Evolutionary conservation across 2,888 invertebrate genomes (phyloP).

Genomic region (Caenorhabditis becei): DNA sequence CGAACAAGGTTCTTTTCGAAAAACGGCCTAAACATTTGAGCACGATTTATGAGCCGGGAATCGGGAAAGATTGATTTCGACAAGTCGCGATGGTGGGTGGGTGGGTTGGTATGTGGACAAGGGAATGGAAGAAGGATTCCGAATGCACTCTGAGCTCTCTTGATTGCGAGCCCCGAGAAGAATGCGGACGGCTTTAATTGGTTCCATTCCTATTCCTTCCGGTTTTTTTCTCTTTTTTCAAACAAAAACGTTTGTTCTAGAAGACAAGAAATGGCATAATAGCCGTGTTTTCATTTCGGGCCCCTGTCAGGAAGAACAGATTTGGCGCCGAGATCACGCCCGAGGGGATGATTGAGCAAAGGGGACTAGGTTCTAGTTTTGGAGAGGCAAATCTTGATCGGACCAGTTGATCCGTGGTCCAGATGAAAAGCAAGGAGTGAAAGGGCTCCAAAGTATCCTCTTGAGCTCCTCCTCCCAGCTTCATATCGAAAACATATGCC

Average conservation of each 20-base stretch:
- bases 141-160: slow-evolving; percentile 34
- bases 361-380: background rate
- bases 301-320: no score
- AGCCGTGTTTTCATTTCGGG: background rate
- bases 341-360: background rate
- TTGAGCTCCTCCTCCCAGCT: slow-evolving; percentile 3
- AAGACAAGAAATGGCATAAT: background rate
- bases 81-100: slow-evolving; percentile 10
- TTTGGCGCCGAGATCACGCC: no score
- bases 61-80: slow-evolving; percentile 45
- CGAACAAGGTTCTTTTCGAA: slow-evolving; percentile 44
- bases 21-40: slow-evolving; percentile 40
- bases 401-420: no score
- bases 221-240: background rate
- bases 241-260: background rate
- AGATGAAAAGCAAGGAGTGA: slow-evolving; percentile 1
- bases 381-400: slow-evolving; percentile 24
- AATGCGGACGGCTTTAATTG: slow-evolving; percentile 35
- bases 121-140: slow-evolving; percentile 13
- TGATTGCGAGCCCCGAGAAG: slow-evolving; percentile 41
- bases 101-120: slow-evolving; percentile 8
- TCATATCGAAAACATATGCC: slow-evolving; percentile 56
- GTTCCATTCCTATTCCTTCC: slow-evolving; percentile 38
- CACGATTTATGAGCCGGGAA: slow-evolving; percentile 47
- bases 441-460: slow-evolving; percentile 33